These are phyloP conservation scores for Lucifuga dentata DNA, from an alignment of 2,113 vertebrate genomes.

Conservation along the genomic window DNA sequence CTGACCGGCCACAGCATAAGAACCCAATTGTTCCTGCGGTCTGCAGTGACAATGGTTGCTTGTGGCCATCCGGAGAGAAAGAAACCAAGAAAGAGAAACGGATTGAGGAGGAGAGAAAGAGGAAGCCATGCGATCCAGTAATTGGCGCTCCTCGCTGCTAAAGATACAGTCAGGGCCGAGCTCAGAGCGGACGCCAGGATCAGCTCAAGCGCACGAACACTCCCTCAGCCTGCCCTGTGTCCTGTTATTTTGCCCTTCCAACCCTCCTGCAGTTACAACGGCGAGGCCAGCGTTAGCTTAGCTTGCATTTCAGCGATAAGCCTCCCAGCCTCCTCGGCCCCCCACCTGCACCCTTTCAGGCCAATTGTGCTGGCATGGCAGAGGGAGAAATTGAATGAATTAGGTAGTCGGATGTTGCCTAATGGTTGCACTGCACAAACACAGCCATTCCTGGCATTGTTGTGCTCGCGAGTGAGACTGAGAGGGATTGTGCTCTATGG, in stretches of 20 bases:
- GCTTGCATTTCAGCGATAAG: conserved; percentile 29
- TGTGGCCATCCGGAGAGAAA: conserved; percentile 73
- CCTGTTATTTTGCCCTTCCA: conserved; percentile 42
- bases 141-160: conserved; percentile 65
- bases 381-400: conserved; percentile 66
- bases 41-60: conserved; percentile 78
- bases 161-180: conserved; percentile 60
- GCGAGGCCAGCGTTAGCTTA: conserved; percentile 42
- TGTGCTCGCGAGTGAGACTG: conserved; percentile 64
- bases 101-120: conserved; percentile 41
- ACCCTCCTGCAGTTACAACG: conserved; percentile 16
- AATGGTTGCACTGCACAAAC: conserved; percentile 64
- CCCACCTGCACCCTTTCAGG: conserved; percentile 59
- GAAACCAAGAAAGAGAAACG: conserved; percentile 59
- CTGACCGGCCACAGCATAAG: conserved; percentile 76
- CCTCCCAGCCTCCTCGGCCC: conserved; percentile 34
- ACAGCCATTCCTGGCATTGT: conserved; percentile 69
- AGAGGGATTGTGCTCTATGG: conserved; percentile 65
- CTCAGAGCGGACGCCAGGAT: conserved; percentile 45
- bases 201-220: conserved; percentile 51
- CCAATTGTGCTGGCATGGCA: conserved; percentile 65
- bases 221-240: conserved; percentile 40
- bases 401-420: conserved; percentile 67
- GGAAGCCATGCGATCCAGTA: conserved; percentile 64
- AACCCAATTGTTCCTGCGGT: conserved; percentile 80